Evolutionary conservation across 1,140 invertebrate genomes (phyloP).

Genomic region (Nephila pilipes): DNA sequence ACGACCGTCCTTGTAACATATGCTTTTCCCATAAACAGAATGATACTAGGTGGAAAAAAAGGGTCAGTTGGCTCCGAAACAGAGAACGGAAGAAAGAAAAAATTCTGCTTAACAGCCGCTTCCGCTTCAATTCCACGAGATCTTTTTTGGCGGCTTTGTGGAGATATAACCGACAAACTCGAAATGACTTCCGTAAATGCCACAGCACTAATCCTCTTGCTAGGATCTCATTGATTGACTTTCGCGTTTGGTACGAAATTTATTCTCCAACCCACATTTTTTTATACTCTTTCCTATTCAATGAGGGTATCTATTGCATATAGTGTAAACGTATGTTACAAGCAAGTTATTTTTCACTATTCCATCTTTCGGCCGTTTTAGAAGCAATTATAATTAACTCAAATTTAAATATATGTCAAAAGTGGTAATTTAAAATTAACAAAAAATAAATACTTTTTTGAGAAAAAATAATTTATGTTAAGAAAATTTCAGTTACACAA

Average conservation of each 20-base stretch:
- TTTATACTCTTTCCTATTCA: background rate
- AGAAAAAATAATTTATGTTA: too few species aligned
- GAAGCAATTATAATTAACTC: too few species aligned
- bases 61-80: background rate
- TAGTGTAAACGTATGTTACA: too few species aligned
- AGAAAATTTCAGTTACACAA: too few species aligned
- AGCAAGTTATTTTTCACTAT: too few species aligned
- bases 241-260: background rate
- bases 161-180: conserved; percentile 24
- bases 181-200: conserved; percentile 31
- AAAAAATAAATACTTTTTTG: too few species aligned
- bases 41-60: background rate
- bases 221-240: background rate
- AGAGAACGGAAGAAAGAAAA: background rate
- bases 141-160: conserved; percentile 6
- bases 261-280: background rate
- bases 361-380: too few species aligned
- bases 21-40: background rate
- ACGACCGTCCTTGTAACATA: background rate
- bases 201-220: conserved; percentile 8
- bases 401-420: too few species aligned
- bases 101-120: background rate
- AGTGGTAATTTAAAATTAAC: too few species aligned
- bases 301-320: too few species aligned
- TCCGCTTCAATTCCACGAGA: conserved; percentile 12